Conservation (phyloP, 1,140 invertebrate species). For the Scaptomyza graminum region DNA sequence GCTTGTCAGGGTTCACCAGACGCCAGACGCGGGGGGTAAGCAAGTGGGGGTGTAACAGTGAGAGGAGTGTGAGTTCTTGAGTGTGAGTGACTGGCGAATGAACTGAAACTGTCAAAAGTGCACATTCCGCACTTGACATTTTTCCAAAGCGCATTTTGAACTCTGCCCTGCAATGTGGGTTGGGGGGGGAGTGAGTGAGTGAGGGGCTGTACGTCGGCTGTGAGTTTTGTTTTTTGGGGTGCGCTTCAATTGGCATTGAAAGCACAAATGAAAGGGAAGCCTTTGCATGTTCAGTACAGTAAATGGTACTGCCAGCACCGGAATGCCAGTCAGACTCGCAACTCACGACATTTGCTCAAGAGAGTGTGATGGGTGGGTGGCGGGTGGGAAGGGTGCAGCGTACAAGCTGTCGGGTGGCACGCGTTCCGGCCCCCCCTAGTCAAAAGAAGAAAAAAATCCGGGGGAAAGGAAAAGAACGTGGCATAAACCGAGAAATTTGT, state of each 20-base stretch:
- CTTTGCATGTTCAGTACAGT: constrained; percentile 32
- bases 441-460: constrained; percentile 42
- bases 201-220: not conserved
- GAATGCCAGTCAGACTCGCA: constrained; percentile 60
- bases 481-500: constrained; percentile 74
- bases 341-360: constrained; percentile 1
- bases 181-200: not conserved
- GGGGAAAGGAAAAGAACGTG: constrained; percentile 31
- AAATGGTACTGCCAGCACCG: constrained; percentile 63
- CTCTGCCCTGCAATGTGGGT: constrained; percentile 19
- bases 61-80: not conserved
- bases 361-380: not conserved
- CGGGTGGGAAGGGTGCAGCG: not conserved
- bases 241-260: constrained; percentile 56
- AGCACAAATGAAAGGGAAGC: constrained; percentile 73
- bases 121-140: constrained; percentile 82
- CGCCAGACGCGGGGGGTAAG: not conserved
- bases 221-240: constrained; percentile 33
- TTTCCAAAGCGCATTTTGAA: constrained; percentile 77
- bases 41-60: not conserved
- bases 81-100: constrained; percentile 58
- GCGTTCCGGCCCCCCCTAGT: constrained; percentile 33
- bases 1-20: constrained; percentile 28
- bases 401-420: constrained; percentile 25
- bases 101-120: constrained; percentile 83